These are phyloP conservation scores for Myotis vivesi DNA, from an alignment of 2,797 vertebrate genomes.

Conservation along the genomic window DNA sequence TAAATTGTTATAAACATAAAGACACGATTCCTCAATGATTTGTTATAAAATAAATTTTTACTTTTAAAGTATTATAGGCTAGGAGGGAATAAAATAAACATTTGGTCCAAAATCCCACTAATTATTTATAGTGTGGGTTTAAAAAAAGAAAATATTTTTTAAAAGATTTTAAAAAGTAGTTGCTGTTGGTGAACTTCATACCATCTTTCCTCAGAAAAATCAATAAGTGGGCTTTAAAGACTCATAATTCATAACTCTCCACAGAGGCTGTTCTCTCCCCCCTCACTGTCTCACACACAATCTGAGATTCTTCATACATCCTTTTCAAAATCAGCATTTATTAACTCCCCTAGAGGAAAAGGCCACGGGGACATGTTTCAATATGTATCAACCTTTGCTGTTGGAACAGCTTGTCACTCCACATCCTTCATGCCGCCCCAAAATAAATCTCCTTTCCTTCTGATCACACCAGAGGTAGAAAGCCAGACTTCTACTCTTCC, in stretches of 20 bases:
- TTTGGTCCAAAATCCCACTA: not conserved
- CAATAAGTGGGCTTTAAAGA: not conserved
- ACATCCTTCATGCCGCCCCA: not conserved
- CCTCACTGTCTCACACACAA: not conserved
- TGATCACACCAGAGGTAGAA: not conserved
- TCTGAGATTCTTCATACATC: not conserved
- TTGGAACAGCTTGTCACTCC: not conserved
- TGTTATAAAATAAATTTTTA: not conserved
- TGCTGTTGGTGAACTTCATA: not conserved
- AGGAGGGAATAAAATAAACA: slow-evolving; percentile 18
- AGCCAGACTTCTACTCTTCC: not conserved
- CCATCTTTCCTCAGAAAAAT: not conserved
- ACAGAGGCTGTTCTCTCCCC: not conserved
- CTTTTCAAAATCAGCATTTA: slow-evolving; percentile 21
- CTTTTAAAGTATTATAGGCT: not conserved
- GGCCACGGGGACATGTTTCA: not conserved
- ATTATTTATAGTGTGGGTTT: not conserved
- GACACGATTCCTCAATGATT: not conserved
- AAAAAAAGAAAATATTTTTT: not conserved
- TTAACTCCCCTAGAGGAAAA: not conserved
- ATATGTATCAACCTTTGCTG: not conserved
- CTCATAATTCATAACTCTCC: not conserved
- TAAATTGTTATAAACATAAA: slow-evolving; percentile 8
- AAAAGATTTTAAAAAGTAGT: not conserved
- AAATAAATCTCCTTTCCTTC: not conserved